Evolutionary conservation across 2,888 invertebrate species (phyloP).

Genomic region (Neoscelio sp.): DNA sequence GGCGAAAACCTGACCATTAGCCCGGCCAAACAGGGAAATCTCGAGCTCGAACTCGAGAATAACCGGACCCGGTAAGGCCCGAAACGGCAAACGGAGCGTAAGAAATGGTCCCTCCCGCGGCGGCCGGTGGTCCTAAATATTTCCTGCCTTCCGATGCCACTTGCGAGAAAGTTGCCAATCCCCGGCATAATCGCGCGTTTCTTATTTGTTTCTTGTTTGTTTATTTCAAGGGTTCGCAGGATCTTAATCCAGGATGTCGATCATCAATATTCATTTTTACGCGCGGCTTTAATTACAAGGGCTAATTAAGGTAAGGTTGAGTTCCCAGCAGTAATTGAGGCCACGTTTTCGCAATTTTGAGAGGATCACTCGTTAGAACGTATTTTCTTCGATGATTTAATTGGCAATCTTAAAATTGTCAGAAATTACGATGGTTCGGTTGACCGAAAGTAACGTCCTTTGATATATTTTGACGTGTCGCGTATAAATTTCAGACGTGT

Average conservation of each 20-base stretch:
- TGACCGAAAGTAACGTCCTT: constrained; percentile 48
- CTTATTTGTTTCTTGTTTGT: constrained; percentile 42
- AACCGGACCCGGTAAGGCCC: constrained; percentile 55
- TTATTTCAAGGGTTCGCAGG: constrained; percentile 17
- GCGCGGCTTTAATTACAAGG: constrained; percentile 32
- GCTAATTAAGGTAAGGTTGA: constrained; percentile 13
- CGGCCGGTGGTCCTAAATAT: constrained; percentile 54
- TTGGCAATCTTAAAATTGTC: neutral
- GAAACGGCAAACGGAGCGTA: constrained; percentile 44
- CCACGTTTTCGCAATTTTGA: neutral
- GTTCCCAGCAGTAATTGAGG: neutral
- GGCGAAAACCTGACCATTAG: constrained; percentile 61
- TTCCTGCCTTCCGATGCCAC: constrained; percentile 53
- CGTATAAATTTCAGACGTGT: too few relatives aligned
- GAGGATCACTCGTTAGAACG: constrained; percentile 22
- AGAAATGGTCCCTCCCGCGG: constrained; percentile 57
- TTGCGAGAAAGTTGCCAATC: constrained; percentile 60
- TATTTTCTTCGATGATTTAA: constrained; percentile 35
- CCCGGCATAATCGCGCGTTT: constrained; percentile 38
- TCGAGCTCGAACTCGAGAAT: constrained; percentile 60
- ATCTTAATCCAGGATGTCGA: neutral
- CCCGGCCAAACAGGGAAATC: constrained; percentile 66
- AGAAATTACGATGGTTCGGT: too few relatives aligned
- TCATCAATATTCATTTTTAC: constrained; percentile 14
- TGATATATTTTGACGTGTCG: too few relatives aligned